Evolutionary conservation across 2,113 vertebrate species (phyloP).

Genomic region (Amia ocellicauda): DNA sequence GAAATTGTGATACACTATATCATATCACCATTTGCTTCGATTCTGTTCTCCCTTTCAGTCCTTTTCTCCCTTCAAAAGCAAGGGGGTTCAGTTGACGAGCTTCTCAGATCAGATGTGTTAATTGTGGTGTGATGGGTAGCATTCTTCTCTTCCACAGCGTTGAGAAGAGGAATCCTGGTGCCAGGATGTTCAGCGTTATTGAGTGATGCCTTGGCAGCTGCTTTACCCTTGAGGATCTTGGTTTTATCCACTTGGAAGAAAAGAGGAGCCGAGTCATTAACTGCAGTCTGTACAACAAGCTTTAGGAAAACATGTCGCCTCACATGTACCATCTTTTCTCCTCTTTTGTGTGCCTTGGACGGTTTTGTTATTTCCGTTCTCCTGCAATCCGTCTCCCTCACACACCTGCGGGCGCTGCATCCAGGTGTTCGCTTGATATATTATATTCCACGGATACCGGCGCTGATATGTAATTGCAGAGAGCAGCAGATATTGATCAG

Average conservation of each 20-base stretch:
- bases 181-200: neutral
- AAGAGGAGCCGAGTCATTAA: neutral
- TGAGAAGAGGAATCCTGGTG: neutral
- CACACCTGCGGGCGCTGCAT: conserved; percentile 15
- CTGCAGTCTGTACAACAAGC: no score
- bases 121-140: neutral
- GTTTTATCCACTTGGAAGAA: neutral
- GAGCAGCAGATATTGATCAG: conserved; percentile 56
- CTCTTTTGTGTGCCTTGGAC: neutral
- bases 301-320: no score
- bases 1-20: no score
- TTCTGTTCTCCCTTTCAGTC: conserved; percentile 3
- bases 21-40: no score
- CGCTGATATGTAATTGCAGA: conserved; percentile 64
- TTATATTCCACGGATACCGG: conserved; percentile 31
- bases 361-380: conserved; percentile 1
- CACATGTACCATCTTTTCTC: neutral
- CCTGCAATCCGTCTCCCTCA: conserved; percentile 12
- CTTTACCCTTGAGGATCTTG: neutral
- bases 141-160: neutral
- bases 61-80: conserved; percentile 9
- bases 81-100: neutral
- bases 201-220: neutral
- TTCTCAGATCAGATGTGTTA: neutral
- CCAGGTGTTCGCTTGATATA: conserved; percentile 42